phyloP scores from a whole-genome alignment of 1,140 invertebrate species.

The Pteromalus puparum region DNA sequence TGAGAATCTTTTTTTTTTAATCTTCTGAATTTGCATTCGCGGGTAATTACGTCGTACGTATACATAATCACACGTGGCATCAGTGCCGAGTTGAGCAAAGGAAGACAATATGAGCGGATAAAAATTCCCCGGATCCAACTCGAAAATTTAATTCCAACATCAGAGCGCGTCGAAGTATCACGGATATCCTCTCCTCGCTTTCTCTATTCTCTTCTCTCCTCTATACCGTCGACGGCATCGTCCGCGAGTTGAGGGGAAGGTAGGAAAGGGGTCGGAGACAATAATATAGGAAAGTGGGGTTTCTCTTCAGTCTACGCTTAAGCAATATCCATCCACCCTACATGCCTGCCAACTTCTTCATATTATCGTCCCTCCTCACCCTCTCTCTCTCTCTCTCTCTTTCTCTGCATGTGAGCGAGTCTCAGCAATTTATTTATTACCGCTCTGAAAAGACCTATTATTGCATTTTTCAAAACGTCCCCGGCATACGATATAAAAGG shows the following conservation, averaged over 20 bases:
- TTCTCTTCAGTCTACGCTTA: conserved; percentile 65
- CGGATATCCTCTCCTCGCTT: no score
- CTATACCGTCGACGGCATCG: conserved; percentile 3
- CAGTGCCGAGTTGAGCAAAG: no score
- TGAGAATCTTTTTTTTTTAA: not conserved
- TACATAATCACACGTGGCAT: no score
- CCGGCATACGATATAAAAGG: conserved; percentile 39
- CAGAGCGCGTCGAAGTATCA: not conserved
- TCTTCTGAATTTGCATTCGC: no score
- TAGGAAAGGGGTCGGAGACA: conserved; percentile 67
- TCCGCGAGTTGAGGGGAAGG: conserved; percentile 54
- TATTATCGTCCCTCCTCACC: conserved; percentile 63
- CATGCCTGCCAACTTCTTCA: conserved; percentile 72
- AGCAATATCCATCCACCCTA: conserved; percentile 74
- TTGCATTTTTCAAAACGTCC: conserved; percentile 72
- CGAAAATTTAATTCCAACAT: conserved; percentile 38
- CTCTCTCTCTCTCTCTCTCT: conserved; percentile 52
- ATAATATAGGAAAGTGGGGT: conserved; percentile 72
- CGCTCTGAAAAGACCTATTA: conserved; percentile 70
- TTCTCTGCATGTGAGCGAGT: conserved; percentile 60
- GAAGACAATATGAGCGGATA: not conserved
- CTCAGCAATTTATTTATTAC: conserved; percentile 77
- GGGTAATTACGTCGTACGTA: no score
- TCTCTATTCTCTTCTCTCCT: conserved; percentile 31
- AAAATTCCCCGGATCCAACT: not conserved